Percentiles rank a stretch among this genome's conserved stretches.
phyloP scores from a whole-genome alignment of 92 coral and sea anemone genomes.

The Porites rus region DNA sequence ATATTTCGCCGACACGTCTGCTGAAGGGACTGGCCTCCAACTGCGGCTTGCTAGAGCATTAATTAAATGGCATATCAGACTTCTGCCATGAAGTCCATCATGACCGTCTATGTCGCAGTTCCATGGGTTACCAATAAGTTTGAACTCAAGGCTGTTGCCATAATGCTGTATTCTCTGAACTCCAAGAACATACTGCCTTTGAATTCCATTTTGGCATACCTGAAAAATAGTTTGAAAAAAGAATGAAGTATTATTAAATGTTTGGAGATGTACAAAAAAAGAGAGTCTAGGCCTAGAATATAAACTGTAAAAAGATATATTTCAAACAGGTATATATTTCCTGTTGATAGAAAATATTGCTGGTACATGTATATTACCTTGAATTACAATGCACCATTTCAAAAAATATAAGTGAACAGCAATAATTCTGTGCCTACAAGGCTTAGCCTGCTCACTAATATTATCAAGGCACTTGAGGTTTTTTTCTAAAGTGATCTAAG shows the following conservation, averaged over 20 bases:
- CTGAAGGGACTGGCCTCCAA: slow-evolving; percentile 22
- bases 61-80: slow-evolving; percentile 49
- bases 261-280: not conserved
- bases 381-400: too few species aligned
- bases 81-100: slow-evolving; percentile 49
- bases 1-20: slow-evolving; percentile 75
- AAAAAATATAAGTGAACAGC: too few species aligned
- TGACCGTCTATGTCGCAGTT: slow-evolving; percentile 19
- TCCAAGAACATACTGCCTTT: slow-evolving; percentile 24
- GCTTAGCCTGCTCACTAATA: too few species aligned
- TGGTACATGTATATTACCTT: too few species aligned
- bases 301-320: too few species aligned
- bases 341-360: too few species aligned
- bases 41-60: slow-evolving; percentile 47
- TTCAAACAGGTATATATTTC: too few species aligned
- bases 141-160: slow-evolving; percentile 48
- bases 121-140: slow-evolving; percentile 52
- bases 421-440: too few species aligned
- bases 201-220: slow-evolving; percentile 36
- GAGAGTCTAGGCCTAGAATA: too few species aligned
- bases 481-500: too few species aligned
- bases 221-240: not conserved
- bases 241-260: not conserved
- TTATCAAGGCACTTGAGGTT: too few species aligned
- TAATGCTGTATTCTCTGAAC: slow-evolving; percentile 38